Conservation (phyloP, 2,888 invertebrate genomes). For the Priocnemis perturbator region DNA sequence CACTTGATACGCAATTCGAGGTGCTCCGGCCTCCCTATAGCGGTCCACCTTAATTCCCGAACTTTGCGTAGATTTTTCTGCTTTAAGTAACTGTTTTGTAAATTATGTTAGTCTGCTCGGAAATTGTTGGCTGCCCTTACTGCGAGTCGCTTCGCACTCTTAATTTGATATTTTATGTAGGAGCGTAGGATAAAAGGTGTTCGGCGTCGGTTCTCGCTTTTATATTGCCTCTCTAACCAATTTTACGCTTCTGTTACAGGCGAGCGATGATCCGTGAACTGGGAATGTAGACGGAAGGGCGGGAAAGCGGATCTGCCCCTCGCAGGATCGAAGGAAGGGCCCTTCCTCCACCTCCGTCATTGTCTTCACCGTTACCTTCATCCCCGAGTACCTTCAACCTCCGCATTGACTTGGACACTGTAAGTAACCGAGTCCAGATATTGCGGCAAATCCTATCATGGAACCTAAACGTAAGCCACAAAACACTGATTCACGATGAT, state of each 20-base stretch:
- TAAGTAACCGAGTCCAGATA: constrained; percentile 22
- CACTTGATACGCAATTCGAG: no score
- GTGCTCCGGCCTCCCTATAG: no score
- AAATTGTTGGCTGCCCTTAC: no score
- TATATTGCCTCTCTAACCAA: no score
- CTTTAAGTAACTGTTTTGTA: no score
- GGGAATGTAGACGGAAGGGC: constrained; percentile 66
- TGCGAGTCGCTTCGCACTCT: no score
- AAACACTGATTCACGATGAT: no score
- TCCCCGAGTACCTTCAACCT: constrained; percentile 23
- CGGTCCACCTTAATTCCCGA: no score
- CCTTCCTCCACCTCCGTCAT: constrained; percentile 47
- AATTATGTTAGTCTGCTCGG: no score
- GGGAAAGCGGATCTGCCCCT: constrained; percentile 60
- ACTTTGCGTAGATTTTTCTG: no score
- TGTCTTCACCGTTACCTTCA: constrained; percentile 35
- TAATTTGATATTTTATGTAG: not conserved
- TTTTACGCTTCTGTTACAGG: constrained; percentile 53
- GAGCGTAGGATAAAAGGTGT: not conserved
- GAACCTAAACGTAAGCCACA: not conserved
- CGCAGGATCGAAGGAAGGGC: constrained; percentile 59
- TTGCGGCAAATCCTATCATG: not conserved
- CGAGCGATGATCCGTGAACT: constrained; percentile 60
- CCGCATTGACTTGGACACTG: constrained; percentile 31
- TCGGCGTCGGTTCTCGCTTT: constrained; percentile 21